Conservation (phyloP, 2,888 invertebrate genomes). For the Drosophila atripex region DNA sequence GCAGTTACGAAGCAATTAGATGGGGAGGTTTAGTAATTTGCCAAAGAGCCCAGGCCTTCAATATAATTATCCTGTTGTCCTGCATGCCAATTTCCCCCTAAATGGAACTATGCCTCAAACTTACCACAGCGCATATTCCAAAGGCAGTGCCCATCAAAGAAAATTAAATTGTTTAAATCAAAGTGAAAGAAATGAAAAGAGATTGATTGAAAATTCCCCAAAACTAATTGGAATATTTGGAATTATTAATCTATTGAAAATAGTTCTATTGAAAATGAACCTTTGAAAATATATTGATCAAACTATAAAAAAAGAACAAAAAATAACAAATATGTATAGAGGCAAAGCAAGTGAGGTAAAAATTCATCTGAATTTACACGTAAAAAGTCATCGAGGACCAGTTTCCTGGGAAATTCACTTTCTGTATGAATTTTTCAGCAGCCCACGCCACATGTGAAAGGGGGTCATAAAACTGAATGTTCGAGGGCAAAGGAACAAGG, state of each 20-base stretch:
- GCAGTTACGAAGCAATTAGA: constrained; percentile 24
- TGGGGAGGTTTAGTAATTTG: constrained; percentile 8
- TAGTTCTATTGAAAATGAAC: no score
- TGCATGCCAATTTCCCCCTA: neutral
- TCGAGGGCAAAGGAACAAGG: neutral
- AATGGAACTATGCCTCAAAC: neutral
- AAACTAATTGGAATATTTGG: neutral
- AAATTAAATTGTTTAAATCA: neutral
- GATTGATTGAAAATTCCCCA: neutral
- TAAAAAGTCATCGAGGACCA: neutral
- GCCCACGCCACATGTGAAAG: constrained; percentile 5
- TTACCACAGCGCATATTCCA: neutral
- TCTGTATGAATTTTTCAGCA: constrained; percentile 18
- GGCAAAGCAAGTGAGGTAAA: neutral
- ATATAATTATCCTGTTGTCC: neutral
- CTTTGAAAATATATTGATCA: neutral
- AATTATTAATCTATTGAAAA: no score
- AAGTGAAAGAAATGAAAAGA: neutral
- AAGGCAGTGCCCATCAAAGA: neutral
- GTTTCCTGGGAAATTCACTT: neutral
- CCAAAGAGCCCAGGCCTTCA: constrained; percentile 1
- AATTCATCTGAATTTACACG: neutral
- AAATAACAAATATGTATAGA: neutral
- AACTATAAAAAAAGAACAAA: neutral
- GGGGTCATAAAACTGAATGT: constrained; percentile 7